phyloP scores from a whole-genome alignment of 2,797 vertebrate genomes.

The Chelidonichthys spinosus region DNA sequence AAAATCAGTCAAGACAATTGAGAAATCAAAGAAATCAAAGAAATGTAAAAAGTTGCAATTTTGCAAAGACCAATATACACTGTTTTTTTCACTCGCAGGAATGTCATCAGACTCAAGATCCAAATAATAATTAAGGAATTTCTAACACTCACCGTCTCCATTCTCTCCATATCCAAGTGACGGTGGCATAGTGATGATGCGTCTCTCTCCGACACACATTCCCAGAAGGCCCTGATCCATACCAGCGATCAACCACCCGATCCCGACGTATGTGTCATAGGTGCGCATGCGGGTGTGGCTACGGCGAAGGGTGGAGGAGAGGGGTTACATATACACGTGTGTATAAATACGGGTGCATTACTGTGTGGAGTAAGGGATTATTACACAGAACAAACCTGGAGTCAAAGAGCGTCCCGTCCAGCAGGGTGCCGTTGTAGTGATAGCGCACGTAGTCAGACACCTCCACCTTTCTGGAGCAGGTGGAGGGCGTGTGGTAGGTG shows the following conservation, averaged over 20 bases:
- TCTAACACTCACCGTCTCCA: conserved; percentile 89
- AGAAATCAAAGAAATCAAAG: neutral
- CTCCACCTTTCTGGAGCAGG: conserved; percentile 90
- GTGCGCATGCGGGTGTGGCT: conserved; percentile 97
- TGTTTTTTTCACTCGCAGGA: neutral
- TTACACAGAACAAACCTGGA: conserved; percentile 76
- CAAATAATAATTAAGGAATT: neutral
- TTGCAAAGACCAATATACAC: neutral
- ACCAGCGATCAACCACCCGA: conserved; percentile 98
- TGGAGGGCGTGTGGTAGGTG: conserved; percentile 88
- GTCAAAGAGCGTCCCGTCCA: conserved; percentile 96
- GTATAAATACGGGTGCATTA: neutral
- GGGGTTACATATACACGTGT: neutral
- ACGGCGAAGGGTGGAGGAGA: conserved; percentile 4
- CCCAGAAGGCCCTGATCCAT: conserved; percentile 98
- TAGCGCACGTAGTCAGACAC: conserved; percentile 97
- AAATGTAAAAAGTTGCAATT: neutral
- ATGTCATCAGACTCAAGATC: neutral
- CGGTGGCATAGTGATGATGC: conserved; percentile 93
- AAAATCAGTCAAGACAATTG: neutral
- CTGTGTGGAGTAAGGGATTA: neutral
- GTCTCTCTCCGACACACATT: conserved; percentile 96
- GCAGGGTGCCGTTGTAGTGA: conserved; percentile 96
- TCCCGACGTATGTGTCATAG: conserved; percentile 97
- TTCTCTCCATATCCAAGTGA: conserved; percentile 96